Evolutionary conservation across 2,797 vertebrate species (phyloP).

Genomic region (Anniella stebbinsi): DNA sequence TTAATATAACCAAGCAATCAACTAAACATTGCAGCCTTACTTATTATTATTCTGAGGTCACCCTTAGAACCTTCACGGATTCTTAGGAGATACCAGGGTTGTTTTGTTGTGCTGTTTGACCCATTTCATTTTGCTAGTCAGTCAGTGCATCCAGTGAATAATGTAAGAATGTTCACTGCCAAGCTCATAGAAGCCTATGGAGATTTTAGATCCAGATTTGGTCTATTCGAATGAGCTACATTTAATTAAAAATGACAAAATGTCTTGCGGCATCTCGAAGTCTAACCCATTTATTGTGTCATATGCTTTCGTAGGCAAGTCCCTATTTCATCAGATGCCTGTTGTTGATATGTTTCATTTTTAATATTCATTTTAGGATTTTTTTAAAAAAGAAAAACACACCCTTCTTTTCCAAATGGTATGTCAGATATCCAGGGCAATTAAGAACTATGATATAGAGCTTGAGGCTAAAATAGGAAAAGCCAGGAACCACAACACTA

Average conservation of each 20-base stretch:
- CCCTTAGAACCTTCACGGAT: not conserved
- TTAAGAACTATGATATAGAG: not conserved
- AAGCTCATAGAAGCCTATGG: not conserved
- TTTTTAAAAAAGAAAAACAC: not conserved
- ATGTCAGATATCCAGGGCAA: not conserved
- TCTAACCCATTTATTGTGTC: conserved; percentile 3
- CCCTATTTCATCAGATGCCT: conserved; percentile 20
- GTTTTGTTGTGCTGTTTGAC: not conserved
- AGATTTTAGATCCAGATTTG: conserved; percentile 25
- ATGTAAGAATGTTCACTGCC: not conserved
- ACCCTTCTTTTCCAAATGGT: not conserved
- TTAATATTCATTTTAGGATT: conserved; percentile 26
- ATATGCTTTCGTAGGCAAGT: conserved; percentile 20
- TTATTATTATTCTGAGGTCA: not conserved
- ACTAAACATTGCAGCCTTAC: not conserved
- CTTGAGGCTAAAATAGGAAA: not conserved
- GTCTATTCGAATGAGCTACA: not conserved
- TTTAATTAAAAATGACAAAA: conserved; percentile 40
- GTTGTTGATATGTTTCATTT: not conserved
- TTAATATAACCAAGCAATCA: not conserved
- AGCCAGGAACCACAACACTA: not conserved
- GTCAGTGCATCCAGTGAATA: not conserved
- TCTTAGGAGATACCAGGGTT: not conserved
- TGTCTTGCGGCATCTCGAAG: conserved; percentile 6
- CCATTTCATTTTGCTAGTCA: not conserved